A percentile compares a stretch with the other conserved stretches of the same genome.
These are phyloP conservation scores for Cuculus canorus DNA, from an alignment of 2,797 vertebrate species.

Conservation along the genomic window DNA sequence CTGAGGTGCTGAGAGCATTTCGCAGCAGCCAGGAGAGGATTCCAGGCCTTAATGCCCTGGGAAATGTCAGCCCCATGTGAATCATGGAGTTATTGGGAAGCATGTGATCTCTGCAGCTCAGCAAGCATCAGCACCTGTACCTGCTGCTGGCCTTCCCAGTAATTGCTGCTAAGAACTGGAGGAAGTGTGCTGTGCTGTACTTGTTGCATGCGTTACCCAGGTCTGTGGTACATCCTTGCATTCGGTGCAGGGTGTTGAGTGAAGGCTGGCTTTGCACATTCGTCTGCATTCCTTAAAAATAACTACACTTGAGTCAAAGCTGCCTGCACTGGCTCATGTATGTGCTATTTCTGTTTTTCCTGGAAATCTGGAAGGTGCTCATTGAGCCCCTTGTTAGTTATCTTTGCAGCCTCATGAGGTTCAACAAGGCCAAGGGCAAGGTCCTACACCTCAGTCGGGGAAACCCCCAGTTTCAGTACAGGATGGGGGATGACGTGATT, in stretches of 20 bases:
- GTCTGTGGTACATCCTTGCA: neutral
- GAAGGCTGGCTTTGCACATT: neutral
- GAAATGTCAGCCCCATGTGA: neutral
- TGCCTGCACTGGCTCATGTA: neutral
- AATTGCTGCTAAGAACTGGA: neutral
- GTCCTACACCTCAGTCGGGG: too few relatives aligned
- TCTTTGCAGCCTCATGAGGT: neutral
- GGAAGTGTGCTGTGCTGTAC: too few relatives aligned
- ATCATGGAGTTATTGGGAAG: neutral
- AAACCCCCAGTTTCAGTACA: too few relatives aligned
- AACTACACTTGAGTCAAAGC: neutral
- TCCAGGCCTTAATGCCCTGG: neutral
- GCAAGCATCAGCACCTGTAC: fast-evolving
- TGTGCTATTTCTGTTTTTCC: neutral
- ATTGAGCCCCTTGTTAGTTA: neutral
- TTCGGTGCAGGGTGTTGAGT: neutral
- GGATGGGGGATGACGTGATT: too few relatives aligned
- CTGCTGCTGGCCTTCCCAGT: neutral
- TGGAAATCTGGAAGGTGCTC: neutral
- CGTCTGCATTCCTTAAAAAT: neutral
- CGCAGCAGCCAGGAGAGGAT: neutral
- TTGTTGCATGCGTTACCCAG: neutral
- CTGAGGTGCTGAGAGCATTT: fast-evolving
- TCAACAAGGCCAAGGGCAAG: too few relatives aligned
- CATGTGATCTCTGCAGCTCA: neutral